Evolutionary conservation across 2,113 vertebrate genomes (phyloP).

Genomic region (Zosterops pallidus): DNA sequence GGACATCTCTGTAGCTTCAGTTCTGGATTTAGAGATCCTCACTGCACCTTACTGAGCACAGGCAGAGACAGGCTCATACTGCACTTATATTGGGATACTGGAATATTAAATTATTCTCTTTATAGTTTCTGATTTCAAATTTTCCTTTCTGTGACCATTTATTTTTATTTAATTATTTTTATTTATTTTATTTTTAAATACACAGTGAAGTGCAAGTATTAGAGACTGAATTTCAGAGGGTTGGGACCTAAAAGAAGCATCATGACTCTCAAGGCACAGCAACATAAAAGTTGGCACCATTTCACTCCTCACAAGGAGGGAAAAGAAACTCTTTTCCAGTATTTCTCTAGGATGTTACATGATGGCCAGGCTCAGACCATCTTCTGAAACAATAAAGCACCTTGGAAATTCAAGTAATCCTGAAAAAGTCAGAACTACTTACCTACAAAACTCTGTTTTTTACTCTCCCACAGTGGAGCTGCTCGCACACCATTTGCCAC

Average conservation of each 20-base stretch:
- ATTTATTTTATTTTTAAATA: not conserved
- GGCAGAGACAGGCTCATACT: not conserved
- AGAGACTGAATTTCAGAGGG: not conserved
- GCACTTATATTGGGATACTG: not conserved
- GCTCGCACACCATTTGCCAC: conserved; percentile 97
- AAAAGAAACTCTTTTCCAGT: not conserved
- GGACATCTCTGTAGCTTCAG: not conserved
- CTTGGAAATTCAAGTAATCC: not conserved
- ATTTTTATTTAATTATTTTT: no score
- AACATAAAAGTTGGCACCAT: not conserved
- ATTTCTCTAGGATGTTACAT: not conserved
- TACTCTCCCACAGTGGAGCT: conserved; percentile 96
- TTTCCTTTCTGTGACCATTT: not conserved
- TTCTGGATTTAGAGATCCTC: not conserved
- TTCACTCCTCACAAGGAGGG: not conserved
- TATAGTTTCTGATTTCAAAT: not conserved
- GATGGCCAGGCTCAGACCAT: not conserved
- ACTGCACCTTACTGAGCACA: not conserved
- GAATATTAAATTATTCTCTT: not conserved
- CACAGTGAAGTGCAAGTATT: not conserved
- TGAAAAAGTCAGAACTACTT: conserved; percentile 54
- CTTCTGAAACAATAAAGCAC: not conserved
- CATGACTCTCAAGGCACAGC: not conserved
- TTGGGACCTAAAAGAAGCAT: not conserved
- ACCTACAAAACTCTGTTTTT: conserved; percentile 99